Base-by-base conservation (phyloP, 2,113 vertebrate species). In the Cololabis saira region DNA sequence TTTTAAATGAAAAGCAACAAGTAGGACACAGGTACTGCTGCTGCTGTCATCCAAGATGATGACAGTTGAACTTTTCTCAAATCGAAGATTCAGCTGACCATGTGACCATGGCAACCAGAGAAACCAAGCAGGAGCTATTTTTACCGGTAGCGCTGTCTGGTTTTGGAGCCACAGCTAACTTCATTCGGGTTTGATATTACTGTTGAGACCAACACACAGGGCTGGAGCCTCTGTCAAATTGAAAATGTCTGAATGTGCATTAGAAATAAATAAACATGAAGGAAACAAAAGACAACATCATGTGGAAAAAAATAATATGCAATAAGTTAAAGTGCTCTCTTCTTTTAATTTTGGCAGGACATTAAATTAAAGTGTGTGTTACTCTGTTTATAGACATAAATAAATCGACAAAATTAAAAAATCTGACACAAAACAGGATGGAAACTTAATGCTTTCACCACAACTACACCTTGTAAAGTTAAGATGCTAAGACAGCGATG, bases 61-160 rank as follows among this genome's bases (percentile, higher is more conserved):
- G 68, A 56, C 37, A 48, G 47, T 56, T 70, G 41, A 76, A 72
- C 67, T 83, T 78, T 81, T 72, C 52, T 53, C 67, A 37, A 53
- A 22, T 60, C 13, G 12, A 37, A 19, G 16, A 60, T 12, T 5
- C 44, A 0, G 57, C 56, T 71, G 30, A 0, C 22, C 2, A 5
- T 56, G 80, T 74, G 55, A 61, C 86, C 86, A 86, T 88, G 71
- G 79, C 71, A 83, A 86, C 83, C 22, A 19, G 42, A 75, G 70
- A 65, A 58, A 78, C 66, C 61, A 57, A 57, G 51, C 75, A 52
- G 74, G 71, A 79, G 69, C 74, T 80, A 71, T 78, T 79, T 85
- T 79, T 77, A 72, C 49, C 71, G 45, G 45, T 14, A 49, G 40
- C 14, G 5, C 45, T 44, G 60, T 61, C 48, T 67, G 60, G 41